Evolutionary conservation across 2,113 vertebrate species (phyloP), one percentile per base, ranked within the genome.

Genomic region (Conger conger): DNA sequence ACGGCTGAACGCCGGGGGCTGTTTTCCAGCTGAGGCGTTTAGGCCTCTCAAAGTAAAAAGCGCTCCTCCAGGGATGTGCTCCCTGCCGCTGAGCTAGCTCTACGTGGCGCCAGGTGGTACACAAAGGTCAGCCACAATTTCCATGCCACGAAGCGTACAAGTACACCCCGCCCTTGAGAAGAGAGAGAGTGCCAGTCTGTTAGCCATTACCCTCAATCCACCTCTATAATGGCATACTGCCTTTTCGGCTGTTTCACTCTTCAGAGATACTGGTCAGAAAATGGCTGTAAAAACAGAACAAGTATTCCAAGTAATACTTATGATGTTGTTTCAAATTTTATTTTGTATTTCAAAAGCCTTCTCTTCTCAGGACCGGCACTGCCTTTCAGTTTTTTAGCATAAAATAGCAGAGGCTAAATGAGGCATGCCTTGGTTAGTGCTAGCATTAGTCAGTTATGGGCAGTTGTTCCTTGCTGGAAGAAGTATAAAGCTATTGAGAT

Each of bases 1-100:
- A 27, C 57, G 20, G 57, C 23, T 63, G 2, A 3, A 27, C 20
- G 57, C 18, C 54, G 16, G 54, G 15, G 11, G 20, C 20, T 27
- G n/a, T 13, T 87, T 89, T 86, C 76, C 83, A n/a, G 17, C 80
- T 50, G 23, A 57, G n/a, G 57, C 57, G 80, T 83, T 84, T 85
- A 82, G 84, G 88, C 85, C 38, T 81, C 77, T 89, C 57, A 78
- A 83, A 89, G 85, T 81, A 68, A 89, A 86, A 87, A 80, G 54
- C 77, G 82, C 81, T n/a, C 36, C 33, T 73, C 35, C 53, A 82
- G 81, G 79, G 38, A 85, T 16, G 16, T 57, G 54, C 15, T 3
- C 3, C 20, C 18, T 63, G 57, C 57, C 8, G 57, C 57, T 63
- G 20, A 20, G 23, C 1, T 60, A 3, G 23, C 57, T 63, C 20